phyloP scores from a whole-genome alignment of 92 coral and sea anemone genomes.

The Nematostella vectensis region DNA sequence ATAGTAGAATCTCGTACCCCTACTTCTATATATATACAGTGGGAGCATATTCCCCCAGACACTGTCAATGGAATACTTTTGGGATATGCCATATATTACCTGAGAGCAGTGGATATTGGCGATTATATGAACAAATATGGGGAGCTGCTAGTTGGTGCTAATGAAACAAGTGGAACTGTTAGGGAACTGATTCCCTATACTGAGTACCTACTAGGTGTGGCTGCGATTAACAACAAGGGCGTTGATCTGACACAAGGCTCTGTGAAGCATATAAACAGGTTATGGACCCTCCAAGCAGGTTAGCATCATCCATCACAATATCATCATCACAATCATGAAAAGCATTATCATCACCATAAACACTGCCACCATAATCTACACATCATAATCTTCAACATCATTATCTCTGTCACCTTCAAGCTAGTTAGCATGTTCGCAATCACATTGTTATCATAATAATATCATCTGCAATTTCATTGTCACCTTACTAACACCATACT shows the following conservation, averaged over 20 bases:
- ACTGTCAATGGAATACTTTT: conserved; percentile 13
- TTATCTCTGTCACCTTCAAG: no score
- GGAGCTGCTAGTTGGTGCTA: background rate
- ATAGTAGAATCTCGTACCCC: background rate
- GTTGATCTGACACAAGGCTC: conserved; percentile 7
- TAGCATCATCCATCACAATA: no score
- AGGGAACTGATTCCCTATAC: conserved; percentile 11
- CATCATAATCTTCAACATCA: no score
- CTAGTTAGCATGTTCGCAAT: no score
- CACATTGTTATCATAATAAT: no score
- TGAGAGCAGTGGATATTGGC: conserved; percentile 7
- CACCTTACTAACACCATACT: no score
- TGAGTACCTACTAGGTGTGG: conserved; percentile 17
- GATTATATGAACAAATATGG: conserved; percentile 11
- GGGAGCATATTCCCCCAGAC: conserved; percentile 16
- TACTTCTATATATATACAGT: conserved; percentile 11
- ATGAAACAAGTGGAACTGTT: conserved; percentile 1
- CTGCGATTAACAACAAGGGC: conserved; percentile 21
- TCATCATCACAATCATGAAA: no score
- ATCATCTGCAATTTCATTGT: no score
- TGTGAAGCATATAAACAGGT: background rate
- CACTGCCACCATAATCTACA: no score
- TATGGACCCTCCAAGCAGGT: conserved; percentile 25
- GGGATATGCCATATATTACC: conserved; percentile 18
- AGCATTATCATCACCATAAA: no score